Base-by-base conservation (phyloP, 2,888 invertebrate genomes). In the Mylabris sibirica region DNA sequence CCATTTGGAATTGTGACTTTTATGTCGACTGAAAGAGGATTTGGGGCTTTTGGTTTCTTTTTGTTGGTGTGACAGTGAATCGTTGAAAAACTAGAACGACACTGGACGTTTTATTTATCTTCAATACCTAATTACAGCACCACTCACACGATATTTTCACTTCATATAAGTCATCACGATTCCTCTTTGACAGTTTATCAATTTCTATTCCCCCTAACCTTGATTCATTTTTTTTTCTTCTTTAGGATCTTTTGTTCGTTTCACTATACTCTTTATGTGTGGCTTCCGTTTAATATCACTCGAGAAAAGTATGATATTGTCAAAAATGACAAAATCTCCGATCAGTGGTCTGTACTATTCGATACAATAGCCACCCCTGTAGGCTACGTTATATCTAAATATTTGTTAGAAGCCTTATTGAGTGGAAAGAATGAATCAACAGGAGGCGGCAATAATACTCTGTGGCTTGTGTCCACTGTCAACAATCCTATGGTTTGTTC, bases 1-100 rank as follows among this genome's bases (percentile, higher is more conserved):
- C 84, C 84, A 84, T 84, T 84, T 82, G 82, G 84, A 85, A 85
- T 85, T 85, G 85, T 85, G 85, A 85, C 85, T 85, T 85, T 85
- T 85, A 85, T 85, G 85, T 83, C 79, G 80, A 79, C 80, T 83
- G 81, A 84, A 85, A 85, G 84, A 78, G 83, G 85, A 85, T 85
- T 84, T 84, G 79, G 30, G 82, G 81, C 81, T 80, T 81, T 82
- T 80, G 81, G 81, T 80, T 82, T 83, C 83, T 83, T 83, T 84
- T 84, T 84, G 83, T 83, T 77, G 67, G 57, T 57, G 57, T 24
- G 57, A 12, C 57, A 57, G 57, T 57, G 57, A 24, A 57, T 57
- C 57, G 57, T 24, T 12, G 22, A 57, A 24, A 57, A 4, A 24
- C 44, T 44, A 44, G n/a, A 24, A 24, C 24, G 57, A 57, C 57